phyloP scores from a whole-genome alignment of 2,797 vertebrate genomes.

The Phataginus tricuspis region DNA sequence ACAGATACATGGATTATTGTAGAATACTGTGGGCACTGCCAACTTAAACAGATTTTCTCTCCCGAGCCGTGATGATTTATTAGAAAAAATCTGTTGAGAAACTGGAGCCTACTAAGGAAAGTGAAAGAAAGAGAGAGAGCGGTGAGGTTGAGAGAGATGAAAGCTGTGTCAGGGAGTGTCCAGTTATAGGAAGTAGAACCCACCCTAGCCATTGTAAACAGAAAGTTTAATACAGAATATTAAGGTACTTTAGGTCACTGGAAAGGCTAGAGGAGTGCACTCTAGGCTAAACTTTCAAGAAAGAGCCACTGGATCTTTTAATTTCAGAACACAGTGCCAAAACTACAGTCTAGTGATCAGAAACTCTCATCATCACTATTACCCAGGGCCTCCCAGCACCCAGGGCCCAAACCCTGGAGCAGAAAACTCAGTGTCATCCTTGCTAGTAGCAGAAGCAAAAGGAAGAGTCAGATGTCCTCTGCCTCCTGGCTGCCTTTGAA shows the following conservation, averaged over 20 bases:
- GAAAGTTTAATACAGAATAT: background rate
- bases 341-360: background rate
- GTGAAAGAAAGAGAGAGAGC: background rate
- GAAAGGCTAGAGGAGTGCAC: background rate
- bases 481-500: background rate
- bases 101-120: constrained; percentile 21
- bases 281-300: background rate
- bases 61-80: background rate
- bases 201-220: background rate
- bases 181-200: background rate
- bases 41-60: background rate
- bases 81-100: constrained; percentile 27
- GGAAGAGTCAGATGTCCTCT: background rate
- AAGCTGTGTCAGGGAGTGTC: background rate
- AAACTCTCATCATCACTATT: background rate
- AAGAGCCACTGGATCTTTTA: background rate
- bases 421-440: background rate
- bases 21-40: background rate
- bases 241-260: background rate
- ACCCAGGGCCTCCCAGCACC: background rate
- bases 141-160: background rate
- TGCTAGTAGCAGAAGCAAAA: background rate
- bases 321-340: background rate
- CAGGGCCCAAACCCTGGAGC: background rate
- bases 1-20: background rate